Evolutionary conservation across 2,113 vertebrate genomes (phyloP).

Genomic region (Cyanistes caeruleus): DNA sequence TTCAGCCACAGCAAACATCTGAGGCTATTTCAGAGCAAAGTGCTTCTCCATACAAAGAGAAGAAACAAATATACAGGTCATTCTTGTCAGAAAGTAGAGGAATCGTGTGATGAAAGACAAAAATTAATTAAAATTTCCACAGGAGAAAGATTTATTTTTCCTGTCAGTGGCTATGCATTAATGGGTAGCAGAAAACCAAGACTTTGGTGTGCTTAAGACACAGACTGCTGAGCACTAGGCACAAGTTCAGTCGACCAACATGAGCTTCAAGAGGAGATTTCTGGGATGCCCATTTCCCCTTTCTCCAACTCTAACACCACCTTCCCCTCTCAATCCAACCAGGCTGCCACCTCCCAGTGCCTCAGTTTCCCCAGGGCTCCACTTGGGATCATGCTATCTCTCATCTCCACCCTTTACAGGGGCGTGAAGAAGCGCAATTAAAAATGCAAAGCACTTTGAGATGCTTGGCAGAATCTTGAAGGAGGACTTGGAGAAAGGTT

Average conservation of each 20-base stretch:
- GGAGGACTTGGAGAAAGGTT: constrained; percentile 5
- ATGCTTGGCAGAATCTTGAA: constrained; percentile 5
- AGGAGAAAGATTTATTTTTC: not conserved
- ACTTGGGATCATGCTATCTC: not conserved
- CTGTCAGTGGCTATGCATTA: not conserved
- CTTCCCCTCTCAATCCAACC: not conserved
- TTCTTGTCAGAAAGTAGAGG: constrained; percentile 1
- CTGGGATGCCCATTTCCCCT: not conserved
- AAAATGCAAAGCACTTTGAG: constrained; percentile 33
- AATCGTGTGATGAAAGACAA: not conserved
- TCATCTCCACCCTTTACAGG: not conserved
- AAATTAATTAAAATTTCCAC: not conserved
- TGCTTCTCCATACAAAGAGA: constrained; percentile 7
- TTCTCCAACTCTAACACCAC: not conserved
- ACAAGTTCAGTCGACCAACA: not conserved
- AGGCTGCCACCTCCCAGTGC: not conserved
- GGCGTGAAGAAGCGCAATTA: not conserved
- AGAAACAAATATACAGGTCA: not conserved
- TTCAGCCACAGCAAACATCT: not conserved
- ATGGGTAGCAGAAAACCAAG: not conserved
- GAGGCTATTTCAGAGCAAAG: constrained; percentile 5
- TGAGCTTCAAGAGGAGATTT: not conserved
- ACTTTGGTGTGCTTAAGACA: not conserved
- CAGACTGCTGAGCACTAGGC: not conserved
- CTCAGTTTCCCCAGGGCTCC: constrained; percentile 7